These are phyloP conservation scores for Drosophila mojavensis DNA, from an alignment of 1,140 invertebrate genomes.

Conservation along the genomic window DNA sequence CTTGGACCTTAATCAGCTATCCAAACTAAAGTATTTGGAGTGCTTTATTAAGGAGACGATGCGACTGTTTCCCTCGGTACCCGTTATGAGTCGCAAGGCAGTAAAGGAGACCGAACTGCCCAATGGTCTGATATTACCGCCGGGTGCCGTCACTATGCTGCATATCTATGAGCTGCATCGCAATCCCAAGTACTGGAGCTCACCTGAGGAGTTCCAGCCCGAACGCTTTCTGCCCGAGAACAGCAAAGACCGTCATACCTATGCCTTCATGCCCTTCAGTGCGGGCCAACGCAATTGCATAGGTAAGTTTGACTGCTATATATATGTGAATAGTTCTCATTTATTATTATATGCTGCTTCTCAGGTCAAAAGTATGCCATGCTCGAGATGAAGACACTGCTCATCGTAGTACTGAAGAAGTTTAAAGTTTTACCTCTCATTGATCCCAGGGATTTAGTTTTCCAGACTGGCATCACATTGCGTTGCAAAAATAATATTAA, in stretches of 20 bases:
- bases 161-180: conserved; percentile 86
- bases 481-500: conserved; percentile 58
- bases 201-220: conserved; percentile 90
- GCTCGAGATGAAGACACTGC: conserved; percentile 84
- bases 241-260: conserved; percentile 83
- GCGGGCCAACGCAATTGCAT: conserved; percentile 80
- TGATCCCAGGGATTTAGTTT: conserved; percentile 61
- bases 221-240: conserved; percentile 90
- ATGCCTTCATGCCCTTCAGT: conserved; percentile 87
- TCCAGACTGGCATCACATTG: conserved; percentile 66
- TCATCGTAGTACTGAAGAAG: conserved; percentile 83
- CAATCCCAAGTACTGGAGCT: conserved; percentile 86
- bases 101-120: conserved; percentile 84
- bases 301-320: conserved; percentile 30
- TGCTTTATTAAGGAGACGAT: conserved; percentile 87
- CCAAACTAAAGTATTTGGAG: conserved; percentile 88
- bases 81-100: conserved; percentile 86
- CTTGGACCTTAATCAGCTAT: conserved; percentile 85
- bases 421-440: conserved; percentile 79
- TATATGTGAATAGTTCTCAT: background rate
- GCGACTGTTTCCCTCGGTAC: conserved; percentile 88
- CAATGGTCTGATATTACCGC: conserved; percentile 84
- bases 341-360: background rate
- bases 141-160: conserved; percentile 83
- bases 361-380: conserved; percentile 85